Evolutionary conservation across 2,888 invertebrate genomes (phyloP).

Genomic region (Dorcus hopei): DNA sequence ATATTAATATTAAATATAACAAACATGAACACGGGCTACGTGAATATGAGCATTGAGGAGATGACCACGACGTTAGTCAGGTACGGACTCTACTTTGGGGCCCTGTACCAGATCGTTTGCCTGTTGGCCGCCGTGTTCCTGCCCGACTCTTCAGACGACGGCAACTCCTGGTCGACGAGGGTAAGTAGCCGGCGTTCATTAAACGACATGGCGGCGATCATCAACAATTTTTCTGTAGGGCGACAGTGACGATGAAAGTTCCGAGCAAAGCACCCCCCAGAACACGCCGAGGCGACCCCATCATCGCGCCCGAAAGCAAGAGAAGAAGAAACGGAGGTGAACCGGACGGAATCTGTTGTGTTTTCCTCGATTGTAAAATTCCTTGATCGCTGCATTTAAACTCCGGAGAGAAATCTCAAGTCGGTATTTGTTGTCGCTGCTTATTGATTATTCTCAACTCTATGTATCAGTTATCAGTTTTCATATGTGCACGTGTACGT

Average conservation of each 20-base stretch:
- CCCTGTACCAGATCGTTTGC: conserved; percentile 83
- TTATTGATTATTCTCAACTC: too few relatives aligned
- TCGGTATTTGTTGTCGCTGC: too few relatives aligned
- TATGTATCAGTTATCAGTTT: too few relatives aligned
- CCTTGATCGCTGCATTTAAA: too few relatives aligned
- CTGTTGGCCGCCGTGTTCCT: conserved; percentile 78
- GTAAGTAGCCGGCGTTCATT: conserved; percentile 38
- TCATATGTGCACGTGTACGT: too few relatives aligned
- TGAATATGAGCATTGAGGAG: conserved; percentile 63
- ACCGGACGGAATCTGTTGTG: conserved; percentile 9
- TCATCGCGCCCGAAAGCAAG: conserved; percentile 62
- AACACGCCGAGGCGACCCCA: conserved; percentile 64
- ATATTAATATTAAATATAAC: neutral
- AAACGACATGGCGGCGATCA: neutral
- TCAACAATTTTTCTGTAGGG: conserved; percentile 41
- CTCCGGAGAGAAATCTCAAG: too few relatives aligned
- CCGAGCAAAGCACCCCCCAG: conserved; percentile 69
- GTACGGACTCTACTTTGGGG: conserved; percentile 80
- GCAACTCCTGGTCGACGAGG: conserved; percentile 50
- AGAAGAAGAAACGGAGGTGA: conserved; percentile 69
- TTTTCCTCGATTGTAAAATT: neutral
- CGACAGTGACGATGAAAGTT: conserved; percentile 72
- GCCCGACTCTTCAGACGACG: conserved; percentile 59
- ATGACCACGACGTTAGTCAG: conserved; percentile 70
- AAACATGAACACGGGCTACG: conserved; percentile 45